phyloP scores from a whole-genome alignment of 1,140 invertebrate species.

The Zaprionus nigranus region DNA sequence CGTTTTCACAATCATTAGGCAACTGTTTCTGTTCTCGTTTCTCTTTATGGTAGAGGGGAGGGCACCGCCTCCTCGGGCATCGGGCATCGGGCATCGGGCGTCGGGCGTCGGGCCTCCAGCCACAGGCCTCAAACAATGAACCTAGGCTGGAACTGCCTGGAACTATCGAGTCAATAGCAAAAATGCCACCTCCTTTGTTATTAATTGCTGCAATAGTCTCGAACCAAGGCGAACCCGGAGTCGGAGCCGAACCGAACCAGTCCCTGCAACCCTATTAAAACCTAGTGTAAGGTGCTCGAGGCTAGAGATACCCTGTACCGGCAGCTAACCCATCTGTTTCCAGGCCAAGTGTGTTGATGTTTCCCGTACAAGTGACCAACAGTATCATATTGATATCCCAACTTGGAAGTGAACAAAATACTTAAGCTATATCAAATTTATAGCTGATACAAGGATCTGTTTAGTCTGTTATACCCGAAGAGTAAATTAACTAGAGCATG shows the following conservation, averaged over 20 bases:
- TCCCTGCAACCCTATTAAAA: not conserved
- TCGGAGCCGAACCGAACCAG: not conserved
- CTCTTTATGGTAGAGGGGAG: slow-evolving; percentile 16
- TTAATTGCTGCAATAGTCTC: slow-evolving; percentile 54
- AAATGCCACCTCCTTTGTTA: slow-evolving; percentile 70
- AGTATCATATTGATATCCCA: not conserved
- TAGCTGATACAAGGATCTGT: not conserved
- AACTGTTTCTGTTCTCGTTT: slow-evolving; percentile 12
- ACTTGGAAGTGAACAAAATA: not conserved
- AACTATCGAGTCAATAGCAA: slow-evolving; percentile 75
- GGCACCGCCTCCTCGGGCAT: slow-evolving; percentile 22
- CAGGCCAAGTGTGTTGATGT: not conserved
- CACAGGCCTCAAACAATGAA: not conserved
- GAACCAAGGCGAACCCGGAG: not conserved
- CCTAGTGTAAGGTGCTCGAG: not conserved
- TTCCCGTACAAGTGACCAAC: not conserved
- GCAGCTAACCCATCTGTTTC: not conserved
- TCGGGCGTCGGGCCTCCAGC: not conserved
- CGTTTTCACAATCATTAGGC: slow-evolving; percentile 72
- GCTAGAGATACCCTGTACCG: not conserved
- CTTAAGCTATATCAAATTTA: not conserved
- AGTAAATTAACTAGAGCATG: not conserved
- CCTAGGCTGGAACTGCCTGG: slow-evolving; percentile 29
- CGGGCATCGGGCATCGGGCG: not conserved
- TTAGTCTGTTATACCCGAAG: not conserved